phyloP scores from a whole-genome alignment of 2,113 vertebrate genomes.

The Beaufortia kweichowensis region DNA sequence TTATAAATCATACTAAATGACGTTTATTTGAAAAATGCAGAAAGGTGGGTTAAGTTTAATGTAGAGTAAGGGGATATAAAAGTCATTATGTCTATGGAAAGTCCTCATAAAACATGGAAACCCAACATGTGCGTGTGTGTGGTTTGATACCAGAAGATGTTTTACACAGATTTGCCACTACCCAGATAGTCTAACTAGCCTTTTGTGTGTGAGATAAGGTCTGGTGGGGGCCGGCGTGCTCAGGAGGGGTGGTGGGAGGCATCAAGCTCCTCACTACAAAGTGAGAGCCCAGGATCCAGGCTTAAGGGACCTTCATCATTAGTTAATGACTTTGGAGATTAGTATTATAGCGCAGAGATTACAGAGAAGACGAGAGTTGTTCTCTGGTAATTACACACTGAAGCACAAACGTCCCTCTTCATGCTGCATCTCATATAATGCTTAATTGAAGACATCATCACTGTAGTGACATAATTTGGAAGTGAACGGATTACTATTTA shows the following conservation, averaged over 20 bases:
- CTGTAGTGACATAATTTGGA: slow-evolving; percentile 15
- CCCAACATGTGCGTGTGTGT: no score
- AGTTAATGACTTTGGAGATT: slow-evolving; percentile 86
- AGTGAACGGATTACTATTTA: background rate
- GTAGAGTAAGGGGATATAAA: no score
- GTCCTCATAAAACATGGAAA: no score
- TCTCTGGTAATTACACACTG: slow-evolving; percentile 87
- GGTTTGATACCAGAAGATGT: slow-evolving; percentile 4
- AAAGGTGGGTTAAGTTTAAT: no score
- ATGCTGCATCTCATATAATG: slow-evolving; percentile 42
- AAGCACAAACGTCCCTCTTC: slow-evolving; percentile 64
- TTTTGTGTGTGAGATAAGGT: slow-evolving; percentile 80
- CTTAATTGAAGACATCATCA: slow-evolving; percentile 35
- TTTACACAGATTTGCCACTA: background rate
- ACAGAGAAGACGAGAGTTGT: slow-evolving; percentile 80
- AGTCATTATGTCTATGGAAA: no score
- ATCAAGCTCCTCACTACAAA: slow-evolving; percentile 85
- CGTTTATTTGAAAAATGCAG: no score
- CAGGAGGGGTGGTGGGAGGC: slow-evolving; percentile 55
- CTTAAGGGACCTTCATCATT: slow-evolving; percentile 88
- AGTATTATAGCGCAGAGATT: slow-evolving; percentile 82
- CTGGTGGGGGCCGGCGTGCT: slow-evolving; percentile 77
- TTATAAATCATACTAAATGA: no score
- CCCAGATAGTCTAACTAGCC: slow-evolving; percentile 80
- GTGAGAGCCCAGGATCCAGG: slow-evolving; percentile 84